These are phyloP conservation scores for Arrhamphus sclerolepis DNA, from an alignment of 2,797 vertebrate genomes.

Conservation along the genomic window DNA sequence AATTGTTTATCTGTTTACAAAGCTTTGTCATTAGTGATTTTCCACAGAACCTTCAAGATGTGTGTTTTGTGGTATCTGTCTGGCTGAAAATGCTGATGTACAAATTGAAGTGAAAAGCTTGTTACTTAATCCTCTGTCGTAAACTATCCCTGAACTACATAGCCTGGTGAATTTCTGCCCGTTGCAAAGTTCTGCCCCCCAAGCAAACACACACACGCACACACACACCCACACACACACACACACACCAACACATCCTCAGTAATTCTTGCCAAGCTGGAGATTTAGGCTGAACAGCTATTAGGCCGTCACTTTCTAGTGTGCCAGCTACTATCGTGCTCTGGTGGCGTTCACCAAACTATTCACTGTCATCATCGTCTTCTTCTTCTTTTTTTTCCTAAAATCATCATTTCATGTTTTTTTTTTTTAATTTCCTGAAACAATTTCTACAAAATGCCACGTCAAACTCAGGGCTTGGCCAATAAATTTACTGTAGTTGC, in stretches of 20 bases:
- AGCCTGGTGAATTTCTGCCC: constrained; percentile 65
- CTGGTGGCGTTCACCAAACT: constrained; percentile 37
- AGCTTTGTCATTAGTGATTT: constrained; percentile 85
- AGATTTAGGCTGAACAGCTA: constrained; percentile 77
- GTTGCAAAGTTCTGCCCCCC: constrained; percentile 67
- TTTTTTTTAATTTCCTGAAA: constrained; percentile 33
- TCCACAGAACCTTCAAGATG: constrained; percentile 75
- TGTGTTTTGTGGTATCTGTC: constrained; percentile 58
- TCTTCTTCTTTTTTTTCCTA: constrained; percentile 12
- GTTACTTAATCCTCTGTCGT: constrained; percentile 81
- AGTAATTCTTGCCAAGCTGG: constrained; percentile 78
- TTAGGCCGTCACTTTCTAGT: constrained; percentile 66
- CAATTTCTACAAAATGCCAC: constrained; percentile 23
- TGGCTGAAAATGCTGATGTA: constrained; percentile 81
- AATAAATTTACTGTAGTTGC: constrained; percentile 31
- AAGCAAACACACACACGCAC: constrained; percentile 23
- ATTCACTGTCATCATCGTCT: constrained; percentile 13
- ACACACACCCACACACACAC: constrained; percentile 26
- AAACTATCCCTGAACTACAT: constrained; percentile 78
- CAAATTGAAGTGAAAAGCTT: constrained; percentile 86
- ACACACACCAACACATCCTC: constrained; percentile 53
- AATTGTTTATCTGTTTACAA: constrained; percentile 82
- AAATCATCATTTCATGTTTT: constrained; percentile 2
- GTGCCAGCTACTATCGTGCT: constrained; percentile 61
- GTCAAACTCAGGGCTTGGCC: constrained; percentile 34